Evolutionary conservation across 2,113 vertebrate species (phyloP), one percentile per base, ranked within the genome.

Genomic region (Odontophorus gujanensis): DNA sequence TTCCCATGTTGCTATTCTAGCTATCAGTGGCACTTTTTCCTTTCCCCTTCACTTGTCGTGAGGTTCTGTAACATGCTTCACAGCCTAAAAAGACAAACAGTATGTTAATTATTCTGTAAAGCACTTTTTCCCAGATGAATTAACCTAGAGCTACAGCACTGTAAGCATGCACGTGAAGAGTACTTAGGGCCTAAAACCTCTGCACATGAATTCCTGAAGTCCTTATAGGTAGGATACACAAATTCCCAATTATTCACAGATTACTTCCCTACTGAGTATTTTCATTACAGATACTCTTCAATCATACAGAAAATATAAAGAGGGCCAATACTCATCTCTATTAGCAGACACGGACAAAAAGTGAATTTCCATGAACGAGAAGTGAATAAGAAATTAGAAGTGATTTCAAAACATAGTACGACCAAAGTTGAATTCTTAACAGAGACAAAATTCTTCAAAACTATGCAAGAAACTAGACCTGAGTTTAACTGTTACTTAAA

Each of bases 1-100:
- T 99, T 97, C 99, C 99, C 99, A 99, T 99, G 93, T 96, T 99
- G 94, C 87, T 95, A 34, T 96, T 87, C 95, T 96, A 97, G 91
- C 85, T 95, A 47, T 71, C 88, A 92, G 77, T 95, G 95, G 89
- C 94, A 79, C 96, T 96, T 96, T 89, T 91, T 97, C 96, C 85
- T 97, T 94, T 93, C 73, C 95, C 91, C 87, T 98, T 98, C 97
- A 96, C 97, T 97, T 97, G 94, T 96, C 74, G 85, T 92, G 95
- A 10, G 28, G 82, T 79, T 97, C 97, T 96, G 87, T 67, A 96
- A 96, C 98, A 99, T 99, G 82, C 77, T 98, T 97, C 92, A 95
- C 91, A 96, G 97, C 97, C 98, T 99, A 93, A 63, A 95, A 80
- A 84, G 80, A 96, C 81, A 77, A 95, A 97, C 40, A 78, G 69